A percentile compares a stretch with the other conserved stretches of the same genome.
phyloP scores from a whole-genome alignment of 2,113 vertebrate genomes.

The Stictonetta naevosa region DNA sequence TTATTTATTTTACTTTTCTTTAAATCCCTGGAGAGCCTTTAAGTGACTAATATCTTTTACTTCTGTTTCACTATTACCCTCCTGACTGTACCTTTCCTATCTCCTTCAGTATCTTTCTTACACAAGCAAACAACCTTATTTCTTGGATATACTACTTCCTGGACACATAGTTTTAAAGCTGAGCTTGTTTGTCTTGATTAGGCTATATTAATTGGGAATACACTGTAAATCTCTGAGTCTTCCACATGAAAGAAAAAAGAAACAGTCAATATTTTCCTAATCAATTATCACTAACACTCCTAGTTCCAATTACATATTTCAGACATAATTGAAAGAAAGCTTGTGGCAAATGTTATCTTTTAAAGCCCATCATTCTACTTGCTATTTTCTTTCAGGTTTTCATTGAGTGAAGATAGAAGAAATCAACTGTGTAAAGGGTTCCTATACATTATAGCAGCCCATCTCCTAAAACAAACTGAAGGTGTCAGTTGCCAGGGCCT shows the following conservation, averaged over 20 bases:
- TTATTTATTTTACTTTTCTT: neutral
- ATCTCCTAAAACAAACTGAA: neutral
- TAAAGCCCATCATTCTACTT: neutral
- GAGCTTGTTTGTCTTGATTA: neutral
- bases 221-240: neutral
- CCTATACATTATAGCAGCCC: neutral
- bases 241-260: neutral
- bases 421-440: neutral
- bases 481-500: neutral
- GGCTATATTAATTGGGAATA: neutral
- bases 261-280: slow-evolving; percentile 8
- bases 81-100: neutral
- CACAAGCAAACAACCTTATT: neutral
- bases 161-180: neutral
- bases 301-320: neutral
- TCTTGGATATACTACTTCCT: neutral
- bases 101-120: neutral
- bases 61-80: neutral
- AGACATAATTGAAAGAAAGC: rapidly evolving
- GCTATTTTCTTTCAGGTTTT: neutral
- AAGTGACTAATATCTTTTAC: neutral
- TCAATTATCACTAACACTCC: neutral
- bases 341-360: neutral
- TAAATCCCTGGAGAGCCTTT: neutral
- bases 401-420: neutral